These are phyloP conservation scores for Micoletzkya japonica DNA, from an alignment of 2,888 invertebrate genomes.

Conservation along the genomic window DNA sequence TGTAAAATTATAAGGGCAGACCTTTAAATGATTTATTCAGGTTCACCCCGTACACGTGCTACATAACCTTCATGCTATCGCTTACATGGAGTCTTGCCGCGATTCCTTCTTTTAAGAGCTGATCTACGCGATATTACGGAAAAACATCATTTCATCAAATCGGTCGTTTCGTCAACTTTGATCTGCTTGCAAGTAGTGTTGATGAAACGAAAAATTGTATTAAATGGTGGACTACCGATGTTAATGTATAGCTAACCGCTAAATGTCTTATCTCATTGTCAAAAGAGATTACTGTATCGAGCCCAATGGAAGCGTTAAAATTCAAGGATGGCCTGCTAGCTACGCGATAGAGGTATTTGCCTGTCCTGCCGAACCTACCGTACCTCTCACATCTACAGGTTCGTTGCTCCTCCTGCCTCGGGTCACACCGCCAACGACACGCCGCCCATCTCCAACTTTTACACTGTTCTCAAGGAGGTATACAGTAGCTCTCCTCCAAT, in stretches of 20 bases:
- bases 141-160: no score
- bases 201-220: no score
- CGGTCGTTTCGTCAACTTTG: no score
- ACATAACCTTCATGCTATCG: slow-evolving; percentile 5
- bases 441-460: slow-evolving; percentile 10
- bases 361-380: no score
- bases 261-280: background rate
- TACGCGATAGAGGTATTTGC: no score
- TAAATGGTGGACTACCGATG: no score
- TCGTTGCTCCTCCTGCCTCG: slow-evolving; percentile 21
- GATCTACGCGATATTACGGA: no score
- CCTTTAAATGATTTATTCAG: background rate
- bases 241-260: no score
- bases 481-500: background rate
- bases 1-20: background rate
- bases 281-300: background rate
- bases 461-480: slow-evolving; percentile 26
- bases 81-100: slow-evolving; percentile 25
- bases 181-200: no score
- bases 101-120: slow-evolving; percentile 24
- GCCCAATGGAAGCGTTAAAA: no score
- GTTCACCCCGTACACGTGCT: slow-evolving; percentile 24
- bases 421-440: slow-evolving; percentile 4
- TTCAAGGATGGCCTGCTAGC: no score
- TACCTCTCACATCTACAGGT: slow-evolving; percentile 1